A percentile compares a stretch with the other conserved stretches of the same genome.
These are phyloP conservation scores for Molossus alvarezi DNA, from an alignment of 2,797 vertebrate species.

Conservation along the genomic window DNA sequence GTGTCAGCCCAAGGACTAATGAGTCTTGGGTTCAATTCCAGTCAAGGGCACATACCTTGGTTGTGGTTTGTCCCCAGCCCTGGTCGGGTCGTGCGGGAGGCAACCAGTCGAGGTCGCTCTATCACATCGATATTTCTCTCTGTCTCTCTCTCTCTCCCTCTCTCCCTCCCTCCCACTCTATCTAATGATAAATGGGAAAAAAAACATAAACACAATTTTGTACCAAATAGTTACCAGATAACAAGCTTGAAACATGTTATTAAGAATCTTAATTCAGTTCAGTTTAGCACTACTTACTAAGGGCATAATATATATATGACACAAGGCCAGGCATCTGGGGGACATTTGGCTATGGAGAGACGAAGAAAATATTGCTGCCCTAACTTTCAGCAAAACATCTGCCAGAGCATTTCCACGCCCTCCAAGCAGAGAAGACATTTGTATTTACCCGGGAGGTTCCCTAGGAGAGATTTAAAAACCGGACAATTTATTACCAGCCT, in stretches of 20 bases:
- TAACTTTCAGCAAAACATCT: neutral
- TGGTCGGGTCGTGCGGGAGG: no score
- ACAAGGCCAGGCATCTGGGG: neutral
- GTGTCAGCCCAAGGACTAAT: no score
- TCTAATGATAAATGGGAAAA: no score
- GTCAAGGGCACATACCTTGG: no score
- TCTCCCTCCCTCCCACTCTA: no score
- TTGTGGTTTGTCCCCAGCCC: no score
- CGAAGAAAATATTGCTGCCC: neutral
- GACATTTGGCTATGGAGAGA: neutral
- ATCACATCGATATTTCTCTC: no score
- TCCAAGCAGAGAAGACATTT: neutral
- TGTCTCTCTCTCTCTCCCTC: no score
- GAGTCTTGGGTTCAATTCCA: no score
- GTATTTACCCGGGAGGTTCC: neutral
- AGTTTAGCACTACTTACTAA: neutral
- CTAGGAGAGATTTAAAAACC: neutral
- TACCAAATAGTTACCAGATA: neutral
- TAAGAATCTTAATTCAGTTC: neutral
- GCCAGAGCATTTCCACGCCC: neutral
- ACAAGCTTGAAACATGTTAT: neutral
- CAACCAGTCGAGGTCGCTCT: no score
- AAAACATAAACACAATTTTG: neutral
- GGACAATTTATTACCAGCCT: conserved; percentile 91
- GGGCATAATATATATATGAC: neutral